Conservation (phyloP, 2,888 invertebrate genomes). For the Ophion obscuratus region DNA sequence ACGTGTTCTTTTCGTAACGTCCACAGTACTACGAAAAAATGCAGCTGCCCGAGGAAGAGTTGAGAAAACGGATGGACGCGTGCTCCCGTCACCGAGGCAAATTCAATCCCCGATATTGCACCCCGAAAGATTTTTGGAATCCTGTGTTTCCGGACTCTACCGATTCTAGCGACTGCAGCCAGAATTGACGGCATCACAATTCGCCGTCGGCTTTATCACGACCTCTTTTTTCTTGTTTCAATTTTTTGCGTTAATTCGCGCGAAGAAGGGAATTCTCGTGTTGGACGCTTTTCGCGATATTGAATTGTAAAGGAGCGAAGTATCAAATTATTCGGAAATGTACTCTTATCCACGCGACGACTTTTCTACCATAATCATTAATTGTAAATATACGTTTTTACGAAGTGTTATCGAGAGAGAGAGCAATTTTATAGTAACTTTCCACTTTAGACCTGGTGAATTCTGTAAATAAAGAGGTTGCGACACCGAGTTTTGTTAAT, state of each 20-base stretch:
- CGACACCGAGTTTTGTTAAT: background rate
- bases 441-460: background rate
- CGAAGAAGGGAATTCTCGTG: background rate
- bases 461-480: background rate
- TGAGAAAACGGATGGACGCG: constrained; percentile 81
- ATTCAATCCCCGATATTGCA: constrained; percentile 78
- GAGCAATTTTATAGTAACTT: background rate
- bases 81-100: constrained; percentile 85
- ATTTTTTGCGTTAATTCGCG: background rate
- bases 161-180: constrained; percentile 60
- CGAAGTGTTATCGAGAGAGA: background rate
- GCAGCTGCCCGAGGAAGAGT: constrained; percentile 80
- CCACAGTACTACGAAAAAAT: constrained; percentile 79
- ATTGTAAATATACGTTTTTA: background rate
- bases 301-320: background rate
- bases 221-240: background rate
- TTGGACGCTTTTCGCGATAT: no score
- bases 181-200: constrained; percentile 17
- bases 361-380: background rate
- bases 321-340: background rate
- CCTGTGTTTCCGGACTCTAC: constrained; percentile 78
- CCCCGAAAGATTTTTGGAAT: constrained; percentile 83
- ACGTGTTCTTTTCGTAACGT: background rate
- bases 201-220: background rate
- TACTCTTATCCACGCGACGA: background rate